phyloP scores from a whole-genome alignment of 2,113 vertebrate genomes.

The Sarotherodon lohbergeri region DNA sequence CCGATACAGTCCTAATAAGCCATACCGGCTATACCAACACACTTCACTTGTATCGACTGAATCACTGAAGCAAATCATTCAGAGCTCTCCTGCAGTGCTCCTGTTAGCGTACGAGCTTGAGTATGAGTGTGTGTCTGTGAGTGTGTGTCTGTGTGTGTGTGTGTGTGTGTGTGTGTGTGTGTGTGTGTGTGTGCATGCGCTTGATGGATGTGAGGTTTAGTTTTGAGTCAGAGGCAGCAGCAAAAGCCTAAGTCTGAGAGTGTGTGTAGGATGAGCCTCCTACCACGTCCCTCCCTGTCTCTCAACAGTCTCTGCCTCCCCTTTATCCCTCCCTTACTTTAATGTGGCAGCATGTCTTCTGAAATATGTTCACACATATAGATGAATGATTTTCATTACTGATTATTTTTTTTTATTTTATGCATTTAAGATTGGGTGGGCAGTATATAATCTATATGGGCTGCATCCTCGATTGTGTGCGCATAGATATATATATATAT shows the following conservation, averaged over 20 bases:
- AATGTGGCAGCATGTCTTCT: neutral
- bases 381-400: neutral
- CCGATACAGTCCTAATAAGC: conserved; percentile 19
- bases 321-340: conserved; percentile 30
- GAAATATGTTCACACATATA: neutral
- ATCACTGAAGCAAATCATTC: conserved; percentile 49
- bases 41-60: conserved; percentile 32
- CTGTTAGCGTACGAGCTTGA: conserved; percentile 4
- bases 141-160: neutral
- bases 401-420: neutral
- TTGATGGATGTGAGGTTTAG: conserved; percentile 61
- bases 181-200: neutral
- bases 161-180: neutral
- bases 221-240: conserved; percentile 73
- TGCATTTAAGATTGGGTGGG: neutral
- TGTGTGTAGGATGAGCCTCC: conserved; percentile 68
- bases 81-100: conserved; percentile 38
- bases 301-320: conserved; percentile 47
- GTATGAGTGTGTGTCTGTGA: neutral
- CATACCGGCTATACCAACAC: conserved; percentile 16
- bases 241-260: conserved; percentile 57
- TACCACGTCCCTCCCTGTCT: conserved; percentile 48
- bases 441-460: conserved; percentile 10
- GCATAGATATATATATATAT: neutral
- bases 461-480: conserved; percentile 17